Evolutionary conservation across 2,888 invertebrate species (phyloP).

Genomic region (Spilarctia lutea): DNA sequence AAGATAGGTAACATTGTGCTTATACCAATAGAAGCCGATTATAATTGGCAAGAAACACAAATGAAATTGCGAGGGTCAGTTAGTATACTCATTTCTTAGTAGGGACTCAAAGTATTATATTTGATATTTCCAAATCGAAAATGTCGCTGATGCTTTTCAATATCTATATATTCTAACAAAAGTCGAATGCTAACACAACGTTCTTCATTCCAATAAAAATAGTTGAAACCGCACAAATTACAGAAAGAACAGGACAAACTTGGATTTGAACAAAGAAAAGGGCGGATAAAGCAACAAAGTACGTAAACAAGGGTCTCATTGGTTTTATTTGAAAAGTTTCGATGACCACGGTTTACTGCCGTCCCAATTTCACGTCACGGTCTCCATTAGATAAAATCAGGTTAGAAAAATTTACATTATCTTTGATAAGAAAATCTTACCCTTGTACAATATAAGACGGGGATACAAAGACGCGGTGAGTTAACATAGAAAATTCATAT

Average conservation of each 20-base stretch:
- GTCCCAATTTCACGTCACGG: constrained; percentile 55
- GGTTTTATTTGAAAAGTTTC: constrained; percentile 82
- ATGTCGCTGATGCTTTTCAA: background rate
- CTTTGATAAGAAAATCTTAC: constrained; percentile 30
- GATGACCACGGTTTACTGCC: constrained; percentile 70
- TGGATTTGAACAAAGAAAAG: constrained; percentile 70
- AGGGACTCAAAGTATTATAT: too few species aligned
- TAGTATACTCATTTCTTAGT: too few species aligned
- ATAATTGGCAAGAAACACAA: too few species aligned
- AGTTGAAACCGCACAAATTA: constrained; percentile 60
- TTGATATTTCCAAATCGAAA: too few species aligned
- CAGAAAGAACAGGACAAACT: constrained; percentile 66
- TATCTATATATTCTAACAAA: background rate
- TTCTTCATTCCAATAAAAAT: constrained; percentile 45
- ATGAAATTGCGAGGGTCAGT: too few species aligned
- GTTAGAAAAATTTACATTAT: constrained; percentile 46
- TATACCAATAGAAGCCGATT: too few species aligned
- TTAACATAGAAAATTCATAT: background rate
- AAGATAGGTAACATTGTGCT: too few species aligned
- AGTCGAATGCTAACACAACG: constrained; percentile 35
- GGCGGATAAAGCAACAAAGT: constrained; percentile 69
- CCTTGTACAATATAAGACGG: constrained; percentile 1
- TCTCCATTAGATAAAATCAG: constrained; percentile 54
- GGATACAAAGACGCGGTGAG: background rate
- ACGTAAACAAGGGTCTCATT: constrained; percentile 76